Evolutionary conservation across 92 coral and sea anemone genomes (phyloP), one percentile per base, ranked within the genome.

Genomic region (Ricordea florida): DNA sequence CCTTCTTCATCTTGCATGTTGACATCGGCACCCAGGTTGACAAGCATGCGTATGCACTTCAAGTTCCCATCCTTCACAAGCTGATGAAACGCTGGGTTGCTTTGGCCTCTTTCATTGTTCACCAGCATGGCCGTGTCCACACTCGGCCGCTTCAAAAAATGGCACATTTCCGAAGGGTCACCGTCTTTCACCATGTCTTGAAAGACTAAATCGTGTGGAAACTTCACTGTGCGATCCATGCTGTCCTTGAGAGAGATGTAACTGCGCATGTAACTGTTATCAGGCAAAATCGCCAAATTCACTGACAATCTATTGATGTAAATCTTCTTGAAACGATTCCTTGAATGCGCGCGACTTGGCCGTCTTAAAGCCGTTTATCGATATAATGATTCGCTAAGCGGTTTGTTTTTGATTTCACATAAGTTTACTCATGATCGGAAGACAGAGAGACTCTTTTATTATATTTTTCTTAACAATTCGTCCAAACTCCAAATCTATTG

Each of bases 101-200:
- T 82, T 23, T 89, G 72, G 7, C 74, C 77, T 1, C 85, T 71
- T 13, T 87, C 58, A 2, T 90, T 79, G 67, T 96, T 96, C 14
- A 96, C 89, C 7, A 96, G 80, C 50, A 85, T 72, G 10, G 90
- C 79, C 0, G 99, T 85, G 22, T 96, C 99, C 15, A 96, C 99
- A 35, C 99, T 96, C 1, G 99, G 99, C 3, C 99, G 92, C 63
- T 96, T 96, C 16, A 96, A 51, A 62, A 96, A 96, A 69, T 82
- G 75, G 44, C 82, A 50, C 92, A 96, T 96, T 37, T 96, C 99
- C 10, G 93, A 76, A 10, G 97, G 87, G 55, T 96, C 99, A 50
- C 99, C 99, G 38, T 92, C 99, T 76, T 92, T 96, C 0, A 96
- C 99, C 79, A 96, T 90, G 32, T 96, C 99, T 31, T 89, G 90